Evolutionary conservation across 2,113 vertebrate species (phyloP), one percentile per base, ranked within the genome.

Genomic region (Petrocephalus zakoni): DNA sequence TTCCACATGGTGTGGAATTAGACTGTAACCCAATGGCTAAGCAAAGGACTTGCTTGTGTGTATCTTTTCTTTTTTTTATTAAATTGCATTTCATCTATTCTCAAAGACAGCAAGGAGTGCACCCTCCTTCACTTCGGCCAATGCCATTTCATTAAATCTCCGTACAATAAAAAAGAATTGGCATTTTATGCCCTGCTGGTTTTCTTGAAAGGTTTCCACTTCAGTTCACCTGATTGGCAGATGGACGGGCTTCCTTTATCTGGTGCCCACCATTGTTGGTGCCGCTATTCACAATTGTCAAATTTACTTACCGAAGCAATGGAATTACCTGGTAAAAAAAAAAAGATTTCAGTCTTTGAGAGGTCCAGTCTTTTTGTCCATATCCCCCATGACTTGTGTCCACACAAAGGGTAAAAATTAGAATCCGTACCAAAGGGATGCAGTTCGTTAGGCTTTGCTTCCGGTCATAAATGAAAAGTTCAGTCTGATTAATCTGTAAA

Each of bases 111-210:
- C 86, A 87, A 58, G 42, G 56, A 87, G 21, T 68, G 21, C 46
- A 11, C 5, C 56, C 25, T 6, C n/a, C 21, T 55, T 61, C 56
- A 55, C 86, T 87, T 55, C 61, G 86, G 37, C 56, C 86, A 47
- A 87, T 61, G 37, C 86, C 10, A 61, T 87, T 87, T 87, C 86
- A 87, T 87, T 87, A 58, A 87, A 64, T 61, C 86, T 87, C 34
- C 19, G n/a, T 47, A 61, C 86, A 61, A 64, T 87, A 87, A 87
- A 87, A 64, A 87, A 55, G 55, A 34, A 37, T 68, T 87, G 86
- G 37, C 58, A 88, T 81, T 88, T 88, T 52, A 81, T 55, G 68
- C 87, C 87, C 68, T 88, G 17, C 29, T 81, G 68, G 22, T 56
- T 81, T 81, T 55, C 25, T 17, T 81, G 49, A 75, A 88, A 72